Conservation (phyloP, 2,113 vertebrate genomes). For the Dromas ardeola region DNA sequence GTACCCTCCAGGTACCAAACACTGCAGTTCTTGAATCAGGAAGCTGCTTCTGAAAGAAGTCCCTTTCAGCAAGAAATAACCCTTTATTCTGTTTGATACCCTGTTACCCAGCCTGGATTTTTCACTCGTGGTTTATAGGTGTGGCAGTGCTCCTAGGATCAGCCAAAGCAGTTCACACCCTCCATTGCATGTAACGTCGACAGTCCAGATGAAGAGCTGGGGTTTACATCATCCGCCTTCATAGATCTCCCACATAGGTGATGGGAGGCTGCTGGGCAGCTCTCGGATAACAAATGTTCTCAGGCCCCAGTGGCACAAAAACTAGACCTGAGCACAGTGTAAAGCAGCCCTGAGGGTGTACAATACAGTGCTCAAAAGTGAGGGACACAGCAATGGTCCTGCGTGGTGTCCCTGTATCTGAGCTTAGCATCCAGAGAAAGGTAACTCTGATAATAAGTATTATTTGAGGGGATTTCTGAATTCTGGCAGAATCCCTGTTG, state of each 20-base stretch:
- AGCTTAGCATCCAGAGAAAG: not conserved
- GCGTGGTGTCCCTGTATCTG: not conserved
- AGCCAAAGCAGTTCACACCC: not conserved
- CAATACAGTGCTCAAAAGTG: not conserved
- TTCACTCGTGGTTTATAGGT: not conserved
- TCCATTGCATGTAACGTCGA: not conserved
- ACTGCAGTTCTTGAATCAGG: not conserved
- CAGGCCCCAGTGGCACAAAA: not conserved
- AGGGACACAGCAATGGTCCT: not conserved
- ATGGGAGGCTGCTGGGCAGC: not conserved
- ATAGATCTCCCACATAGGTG: not conserved
- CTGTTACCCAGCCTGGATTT: not conserved
- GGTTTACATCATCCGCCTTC: not conserved
- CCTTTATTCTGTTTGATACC: not conserved
- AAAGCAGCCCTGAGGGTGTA: not conserved
- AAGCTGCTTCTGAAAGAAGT: not conserved
- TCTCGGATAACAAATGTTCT: not conserved
- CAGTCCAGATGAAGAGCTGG: not conserved
- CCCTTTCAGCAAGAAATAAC: not conserved
- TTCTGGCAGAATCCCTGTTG: not conserved
- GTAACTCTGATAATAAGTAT: not conserved
- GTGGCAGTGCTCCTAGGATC: not conserved
- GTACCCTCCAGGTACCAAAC: not conserved
- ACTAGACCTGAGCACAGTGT: not conserved
- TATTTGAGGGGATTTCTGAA: not conserved